Percentiles rank a stretch among this genome's conserved stretches.
Evolutionary conservation across 37 sponge, comb jelly and placozoan genomes (phyloP).

Genomic region (Halisarca cf. caerulea): DNA sequence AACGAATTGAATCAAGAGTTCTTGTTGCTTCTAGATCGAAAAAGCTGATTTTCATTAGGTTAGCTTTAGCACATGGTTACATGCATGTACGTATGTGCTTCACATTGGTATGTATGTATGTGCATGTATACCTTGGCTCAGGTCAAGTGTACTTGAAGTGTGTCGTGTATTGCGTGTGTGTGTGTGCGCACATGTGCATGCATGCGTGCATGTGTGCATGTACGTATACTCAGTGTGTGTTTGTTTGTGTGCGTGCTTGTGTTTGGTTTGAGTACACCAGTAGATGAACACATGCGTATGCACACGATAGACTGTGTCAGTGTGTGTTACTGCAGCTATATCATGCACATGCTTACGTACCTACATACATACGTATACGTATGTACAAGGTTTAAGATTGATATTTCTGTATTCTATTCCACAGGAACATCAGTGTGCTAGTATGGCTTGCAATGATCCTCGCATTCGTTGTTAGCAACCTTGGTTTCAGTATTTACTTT

Average conservation of each 20-base stretch:
- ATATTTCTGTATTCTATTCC: no score
- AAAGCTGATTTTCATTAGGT: not conserved
- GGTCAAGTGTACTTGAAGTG: not conserved
- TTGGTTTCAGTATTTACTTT: slow-evolving; percentile 49
- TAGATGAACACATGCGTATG: no score
- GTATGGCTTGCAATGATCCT: slow-evolving; percentile 39
- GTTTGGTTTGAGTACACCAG: not conserved
- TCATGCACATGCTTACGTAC: no score
- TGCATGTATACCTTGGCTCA: not conserved
- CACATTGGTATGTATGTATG: not conserved
- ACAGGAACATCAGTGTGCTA: slow-evolving; percentile 27
- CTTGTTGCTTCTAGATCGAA: slow-evolving; percentile 1
- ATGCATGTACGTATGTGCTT: not conserved
- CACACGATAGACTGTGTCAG: no score
- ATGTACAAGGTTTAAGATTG: no score
- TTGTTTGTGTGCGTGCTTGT: not conserved
- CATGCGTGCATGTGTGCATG: not conserved
- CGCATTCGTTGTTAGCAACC: slow-evolving; percentile 41
- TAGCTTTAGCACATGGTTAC: no score
- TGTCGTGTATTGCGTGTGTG: not conserved
- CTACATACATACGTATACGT: no score
- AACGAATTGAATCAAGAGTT: not conserved
- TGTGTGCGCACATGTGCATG: not conserved
- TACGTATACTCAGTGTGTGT: not conserved
- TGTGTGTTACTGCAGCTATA: no score